Evolutionary conservation across 1,140 invertebrate species (phyloP), one percentile per base, ranked within the genome.

Genomic region (Armadillidium nasatum): DNA sequence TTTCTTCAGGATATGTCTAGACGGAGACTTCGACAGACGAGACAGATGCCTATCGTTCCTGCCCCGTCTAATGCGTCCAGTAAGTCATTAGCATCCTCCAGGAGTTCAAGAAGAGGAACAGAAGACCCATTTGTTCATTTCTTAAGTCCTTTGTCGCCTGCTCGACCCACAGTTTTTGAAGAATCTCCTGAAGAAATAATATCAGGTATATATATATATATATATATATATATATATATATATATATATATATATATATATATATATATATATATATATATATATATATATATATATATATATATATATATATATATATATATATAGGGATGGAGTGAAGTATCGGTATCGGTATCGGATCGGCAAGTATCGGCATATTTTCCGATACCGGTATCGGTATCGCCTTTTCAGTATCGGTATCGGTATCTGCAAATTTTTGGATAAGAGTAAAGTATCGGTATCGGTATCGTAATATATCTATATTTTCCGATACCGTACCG

Each of bases 211-310:
- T 50, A 50, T 15, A 50, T 10, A 15, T 50, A 10, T 50, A 10
- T 10, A 15, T 50, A 10, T 15, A 50, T 50, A n/a, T 50, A 50
- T 50, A 50, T 50, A 50, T 50, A 50, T 50, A 50, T 50, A 50
- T 50, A 50, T 50, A 50, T 50, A 50, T 50, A 50, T 50, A 50
- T 50, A 50, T 50, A 50, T 50, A 50, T 50, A 50, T 50, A 50
- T 50, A 50, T 50, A 50, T 50, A 50, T 50, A 50, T 50, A 50
- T 50, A 50, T 50, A 50, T 50, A 50, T 50, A 50, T 50, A 50
- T 50, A 50, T 50, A 50, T 15, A 15, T 50, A n/a, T n/a, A n/a
- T n/a, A n/a, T n/a, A n/a, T n/a, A n/a, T n/a, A n/a, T n/a, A n/a
- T n/a, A n/a, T n/a, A n/a, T n/a, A n/a, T n/a, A n/a, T n/a, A n/a